Evolutionary conservation across 1,140 invertebrate species (phyloP).

Genomic region (Saxidomus purpurata): DNA sequence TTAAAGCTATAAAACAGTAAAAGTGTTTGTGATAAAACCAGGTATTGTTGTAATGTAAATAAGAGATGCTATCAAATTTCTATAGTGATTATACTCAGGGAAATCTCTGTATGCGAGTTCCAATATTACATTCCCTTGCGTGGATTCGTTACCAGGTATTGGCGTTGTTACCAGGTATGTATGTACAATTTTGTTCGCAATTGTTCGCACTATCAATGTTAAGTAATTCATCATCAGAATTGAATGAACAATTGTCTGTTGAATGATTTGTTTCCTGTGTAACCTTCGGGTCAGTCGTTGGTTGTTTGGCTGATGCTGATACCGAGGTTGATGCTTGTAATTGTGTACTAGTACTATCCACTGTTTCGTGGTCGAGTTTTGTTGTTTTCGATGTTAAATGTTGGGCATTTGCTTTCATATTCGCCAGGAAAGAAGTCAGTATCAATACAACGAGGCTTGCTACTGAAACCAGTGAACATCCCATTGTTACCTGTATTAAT

Average conservation of each 20-base stretch:
- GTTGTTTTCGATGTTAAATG: too few relatives aligned
- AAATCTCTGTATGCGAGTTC: not conserved
- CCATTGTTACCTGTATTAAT: not conserved
- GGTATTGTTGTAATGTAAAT: not conserved
- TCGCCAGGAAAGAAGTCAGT: not conserved
- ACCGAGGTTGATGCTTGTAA: not conserved
- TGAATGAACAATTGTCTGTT: not conserved
- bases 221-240: not conserved
- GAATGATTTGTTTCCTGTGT: not conserved
- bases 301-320: not conserved
- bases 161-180: not conserved
- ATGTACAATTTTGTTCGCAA: not conserved
- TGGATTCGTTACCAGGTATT: not conserved
- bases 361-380: too few relatives aligned
- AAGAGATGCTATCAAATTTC: not conserved
- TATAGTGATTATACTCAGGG: not conserved
- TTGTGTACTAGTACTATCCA: not conserved
- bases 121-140: too few relatives aligned
- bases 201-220: not conserved
- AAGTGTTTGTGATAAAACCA: slow-evolving; percentile 15
- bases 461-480: not conserved
- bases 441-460: not conserved
- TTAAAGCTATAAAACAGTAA: not conserved
- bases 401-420: not conserved
- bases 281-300: not conserved